A percentile compares a stretch with the other conserved stretches of the same genome.
Conservation (phyloP, 30 jellyfish, hydroid and myxozoan species). For the Catostylus mosaicus region DNA sequence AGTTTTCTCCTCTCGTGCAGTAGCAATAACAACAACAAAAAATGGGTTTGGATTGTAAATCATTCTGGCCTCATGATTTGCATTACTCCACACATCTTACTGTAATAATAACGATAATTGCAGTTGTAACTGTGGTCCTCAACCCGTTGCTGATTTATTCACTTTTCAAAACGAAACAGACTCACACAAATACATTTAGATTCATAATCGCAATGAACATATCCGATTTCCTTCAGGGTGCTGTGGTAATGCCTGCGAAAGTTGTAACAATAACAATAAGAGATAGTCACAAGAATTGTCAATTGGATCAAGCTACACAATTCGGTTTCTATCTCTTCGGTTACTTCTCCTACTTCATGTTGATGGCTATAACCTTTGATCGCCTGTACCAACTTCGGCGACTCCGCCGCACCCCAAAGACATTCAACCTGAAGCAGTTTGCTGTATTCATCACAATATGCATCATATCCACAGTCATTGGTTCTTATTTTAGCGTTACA, state of each 20-base stretch:
- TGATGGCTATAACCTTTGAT: slow-evolving; percentile 41
- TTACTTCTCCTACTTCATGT: slow-evolving; percentile 50
- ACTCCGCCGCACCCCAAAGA: slow-evolving; percentile 14
- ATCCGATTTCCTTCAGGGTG: slow-evolving; percentile 41
- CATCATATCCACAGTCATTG: slow-evolving; percentile 1
- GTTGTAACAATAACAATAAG: slow-evolving; percentile 22
- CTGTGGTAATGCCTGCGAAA: slow-evolving; percentile 41
- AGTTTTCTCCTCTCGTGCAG: no score
- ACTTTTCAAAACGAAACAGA: slow-evolving; percentile 45
- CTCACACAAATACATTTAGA: slow-evolving; percentile 36
- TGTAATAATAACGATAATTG: slow-evolving; percentile 1
- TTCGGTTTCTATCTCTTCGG: slow-evolving; percentile 29
- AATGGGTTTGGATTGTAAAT: slow-evolving; percentile 11
- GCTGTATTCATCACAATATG: neutral
- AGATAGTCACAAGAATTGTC: slow-evolving; percentile 25
- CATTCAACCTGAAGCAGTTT: neutral
- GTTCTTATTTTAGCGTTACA: slow-evolving; percentile 19
- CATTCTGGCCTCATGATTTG: slow-evolving; percentile 37
- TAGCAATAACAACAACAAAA: neutral
- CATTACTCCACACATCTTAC: slow-evolving; percentile 12
- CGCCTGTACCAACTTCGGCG: slow-evolving; percentile 37
- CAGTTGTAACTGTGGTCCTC: slow-evolving; percentile 13
- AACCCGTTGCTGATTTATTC: slow-evolving; percentile 35
- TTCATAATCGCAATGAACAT: slow-evolving; percentile 42
- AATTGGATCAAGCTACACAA: slow-evolving; percentile 33